Percentiles rank a stretch among this genome's conserved stretches.
Conservation (phyloP, 1,140 invertebrate species). For the Maconellicoccus hirsutus region DNA sequence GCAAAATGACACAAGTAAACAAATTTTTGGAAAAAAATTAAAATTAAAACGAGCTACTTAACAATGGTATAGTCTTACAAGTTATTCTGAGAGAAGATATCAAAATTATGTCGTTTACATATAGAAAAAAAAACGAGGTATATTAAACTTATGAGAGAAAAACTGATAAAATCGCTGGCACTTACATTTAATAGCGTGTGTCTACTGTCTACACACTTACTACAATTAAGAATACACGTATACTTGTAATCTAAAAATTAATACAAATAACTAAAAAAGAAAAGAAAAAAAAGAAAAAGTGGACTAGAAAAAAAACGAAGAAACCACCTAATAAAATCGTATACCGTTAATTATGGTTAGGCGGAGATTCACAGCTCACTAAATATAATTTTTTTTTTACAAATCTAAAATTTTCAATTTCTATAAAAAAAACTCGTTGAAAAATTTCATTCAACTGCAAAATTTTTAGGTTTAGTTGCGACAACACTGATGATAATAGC, state of each 20-base stretch:
- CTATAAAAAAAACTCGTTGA: no score
- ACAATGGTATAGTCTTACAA: conserved; percentile 20
- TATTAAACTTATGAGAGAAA: conserved; percentile 14
- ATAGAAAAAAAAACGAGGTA: conserved; percentile 4
- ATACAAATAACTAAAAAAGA: conserved; percentile 6
- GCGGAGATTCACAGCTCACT: conserved; percentile 16
- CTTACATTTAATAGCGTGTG: neutral
- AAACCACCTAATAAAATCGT: conserved; percentile 16
- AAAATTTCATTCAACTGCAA: no score
- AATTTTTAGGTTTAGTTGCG: no score
- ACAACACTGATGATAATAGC: no score
- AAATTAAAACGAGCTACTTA: conserved; percentile 12
- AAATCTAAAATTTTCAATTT: no score
- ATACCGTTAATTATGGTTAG: conserved; percentile 15
- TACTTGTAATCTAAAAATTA: conserved; percentile 14
- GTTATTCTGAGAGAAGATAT: conserved; percentile 9
- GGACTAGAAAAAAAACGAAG: conserved; percentile 19
- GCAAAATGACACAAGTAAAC: conserved; percentile 6
- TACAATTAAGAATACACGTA: conserved; percentile 11
- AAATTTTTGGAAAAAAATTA: conserved; percentile 12
- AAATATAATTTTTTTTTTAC: conserved; percentile 16
- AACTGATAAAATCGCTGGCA: conserved; percentile 5
- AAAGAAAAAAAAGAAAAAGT: conserved; percentile 3
- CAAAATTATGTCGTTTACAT: neutral
- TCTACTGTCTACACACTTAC: neutral